Conservation (phyloP, 2,888 invertebrate species). For the Cheilosia vulpina region DNA sequence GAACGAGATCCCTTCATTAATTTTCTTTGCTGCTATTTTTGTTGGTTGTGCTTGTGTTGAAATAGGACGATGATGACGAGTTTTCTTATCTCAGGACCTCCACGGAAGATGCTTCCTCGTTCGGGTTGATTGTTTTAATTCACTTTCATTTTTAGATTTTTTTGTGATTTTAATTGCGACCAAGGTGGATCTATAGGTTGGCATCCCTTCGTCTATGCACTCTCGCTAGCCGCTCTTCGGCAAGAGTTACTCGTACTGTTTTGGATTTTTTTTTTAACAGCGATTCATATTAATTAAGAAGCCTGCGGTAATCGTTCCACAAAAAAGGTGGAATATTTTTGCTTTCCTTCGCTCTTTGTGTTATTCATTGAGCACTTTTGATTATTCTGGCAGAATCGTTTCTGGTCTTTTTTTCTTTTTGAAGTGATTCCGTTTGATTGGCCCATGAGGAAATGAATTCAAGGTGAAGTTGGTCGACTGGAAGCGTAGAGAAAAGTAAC, state of each 20-base stretch:
- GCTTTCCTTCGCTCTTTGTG: constrained; percentile 5
- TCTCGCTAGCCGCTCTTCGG: not conserved
- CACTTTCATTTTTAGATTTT: constrained; percentile 48
- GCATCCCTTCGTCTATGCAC: not conserved
- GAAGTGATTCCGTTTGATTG: constrained; percentile 38
- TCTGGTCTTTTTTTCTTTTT: not conserved
- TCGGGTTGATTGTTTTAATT: constrained; percentile 49
- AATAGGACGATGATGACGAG: constrained; percentile 25
- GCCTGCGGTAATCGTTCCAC: constrained; percentile 31
- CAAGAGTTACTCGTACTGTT: not conserved
- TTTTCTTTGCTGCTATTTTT: constrained; percentile 7
- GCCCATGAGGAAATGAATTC: not conserved
- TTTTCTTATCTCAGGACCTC: constrained; percentile 37
- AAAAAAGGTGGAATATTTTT: constrained; percentile 42
- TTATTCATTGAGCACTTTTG: constrained; percentile 50
- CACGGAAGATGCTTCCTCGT: constrained; percentile 13
- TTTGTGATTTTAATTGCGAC: constrained; percentile 48
- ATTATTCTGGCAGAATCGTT: constrained; percentile 39
- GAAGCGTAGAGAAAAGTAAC: not conserved
- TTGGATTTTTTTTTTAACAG: constrained; percentile 9
- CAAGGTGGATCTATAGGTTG: not conserved
- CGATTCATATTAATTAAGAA: constrained; percentile 51
- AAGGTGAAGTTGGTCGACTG: constrained; percentile 7
- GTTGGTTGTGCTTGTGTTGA: constrained; percentile 8
- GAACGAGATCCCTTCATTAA: constrained; percentile 33